A percentile compares a stretch with the other conserved stretches of the same genome.
These are phyloP conservation scores for Spongilla lacustris DNA, from an alignment of 37 sponge, comb jelly and placozoan genomes.

Conservation along the genomic window DNA sequence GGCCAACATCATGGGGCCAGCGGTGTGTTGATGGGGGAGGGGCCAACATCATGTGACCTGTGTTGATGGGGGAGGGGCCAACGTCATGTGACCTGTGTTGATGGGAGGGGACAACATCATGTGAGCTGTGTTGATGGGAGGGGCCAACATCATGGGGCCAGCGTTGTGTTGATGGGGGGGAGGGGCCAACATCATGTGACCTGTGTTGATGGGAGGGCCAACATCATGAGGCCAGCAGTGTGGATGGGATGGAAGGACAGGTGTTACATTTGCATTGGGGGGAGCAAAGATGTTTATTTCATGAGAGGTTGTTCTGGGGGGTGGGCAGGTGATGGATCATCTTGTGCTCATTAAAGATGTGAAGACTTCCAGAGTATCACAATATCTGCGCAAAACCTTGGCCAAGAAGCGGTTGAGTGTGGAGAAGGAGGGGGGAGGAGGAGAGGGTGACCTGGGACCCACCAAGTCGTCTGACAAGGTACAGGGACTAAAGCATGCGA, in stretches of 20 bases:
- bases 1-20: slow-evolving; percentile 48
- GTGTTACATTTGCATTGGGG: too few species aligned
- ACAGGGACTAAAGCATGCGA: too few species aligned
- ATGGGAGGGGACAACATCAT: too few species aligned
- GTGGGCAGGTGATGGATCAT: slow-evolving; percentile 55
- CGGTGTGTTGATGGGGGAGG: slow-evolving; percentile 13
- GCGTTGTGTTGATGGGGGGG: slow-evolving; percentile 21
- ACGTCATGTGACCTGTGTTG: too few species aligned
- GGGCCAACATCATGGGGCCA: slow-evolving; percentile 48
- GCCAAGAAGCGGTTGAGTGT: slow-evolving; percentile 49
- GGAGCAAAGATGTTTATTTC: too few species aligned
- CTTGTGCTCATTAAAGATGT: slow-evolving; percentile 48
- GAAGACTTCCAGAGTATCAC: slow-evolving; percentile 6
- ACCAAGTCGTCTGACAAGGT: background rate
- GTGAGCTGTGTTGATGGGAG: too few species aligned
- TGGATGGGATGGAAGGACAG: too few species aligned
- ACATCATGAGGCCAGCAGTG: too few species aligned
- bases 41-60: background rate
- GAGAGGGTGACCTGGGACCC: background rate
- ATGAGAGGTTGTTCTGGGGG: background rate
- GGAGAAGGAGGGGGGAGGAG: background rate
- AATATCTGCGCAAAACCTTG: slow-evolving; percentile 51
- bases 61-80: background rate
- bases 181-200: background rate
- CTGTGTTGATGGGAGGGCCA: background rate